Evolutionary conservation across 2,797 vertebrate species (phyloP).

Genomic region (Chloroceryle inda): DNA sequence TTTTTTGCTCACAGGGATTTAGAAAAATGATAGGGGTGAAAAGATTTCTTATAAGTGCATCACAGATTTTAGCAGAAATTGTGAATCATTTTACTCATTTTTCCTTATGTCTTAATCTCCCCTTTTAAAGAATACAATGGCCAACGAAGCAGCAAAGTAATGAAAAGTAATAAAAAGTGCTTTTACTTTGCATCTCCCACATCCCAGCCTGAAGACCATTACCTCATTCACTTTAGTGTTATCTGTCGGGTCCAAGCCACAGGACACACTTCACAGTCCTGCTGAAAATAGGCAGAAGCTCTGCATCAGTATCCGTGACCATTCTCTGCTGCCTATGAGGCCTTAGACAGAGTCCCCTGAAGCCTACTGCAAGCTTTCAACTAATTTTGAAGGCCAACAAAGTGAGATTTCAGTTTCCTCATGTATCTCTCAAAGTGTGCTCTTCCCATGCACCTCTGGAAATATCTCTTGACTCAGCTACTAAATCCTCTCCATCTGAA

Average conservation of each 20-base stretch:
- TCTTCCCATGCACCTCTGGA: background rate
- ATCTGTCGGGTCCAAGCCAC: background rate
- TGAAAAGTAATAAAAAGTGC: background rate
- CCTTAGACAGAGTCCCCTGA: background rate
- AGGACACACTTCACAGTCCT: background rate
- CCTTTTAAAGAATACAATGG: background rate
- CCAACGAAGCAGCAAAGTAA: background rate
- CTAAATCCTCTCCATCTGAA: background rate
- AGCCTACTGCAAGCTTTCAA: background rate
- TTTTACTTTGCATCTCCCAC: background rate
- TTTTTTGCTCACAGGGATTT: background rate
- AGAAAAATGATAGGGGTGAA: background rate
- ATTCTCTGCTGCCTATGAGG: background rate
- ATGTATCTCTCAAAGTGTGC: background rate
- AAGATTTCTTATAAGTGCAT: background rate
- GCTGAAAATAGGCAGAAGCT: background rate
- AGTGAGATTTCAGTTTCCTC: background rate
- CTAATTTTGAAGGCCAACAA: background rate
- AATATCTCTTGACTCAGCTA: background rate
- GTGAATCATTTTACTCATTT: background rate
- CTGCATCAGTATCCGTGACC: background rate
- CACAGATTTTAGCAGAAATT: background rate
- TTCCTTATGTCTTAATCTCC: background rate
- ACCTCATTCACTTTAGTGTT: rapidly evolving
- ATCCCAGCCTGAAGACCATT: background rate